These are phyloP conservation scores for Sterna hirundo DNA, from an alignment of 2,113 vertebrate species.

Conservation along the genomic window DNA sequence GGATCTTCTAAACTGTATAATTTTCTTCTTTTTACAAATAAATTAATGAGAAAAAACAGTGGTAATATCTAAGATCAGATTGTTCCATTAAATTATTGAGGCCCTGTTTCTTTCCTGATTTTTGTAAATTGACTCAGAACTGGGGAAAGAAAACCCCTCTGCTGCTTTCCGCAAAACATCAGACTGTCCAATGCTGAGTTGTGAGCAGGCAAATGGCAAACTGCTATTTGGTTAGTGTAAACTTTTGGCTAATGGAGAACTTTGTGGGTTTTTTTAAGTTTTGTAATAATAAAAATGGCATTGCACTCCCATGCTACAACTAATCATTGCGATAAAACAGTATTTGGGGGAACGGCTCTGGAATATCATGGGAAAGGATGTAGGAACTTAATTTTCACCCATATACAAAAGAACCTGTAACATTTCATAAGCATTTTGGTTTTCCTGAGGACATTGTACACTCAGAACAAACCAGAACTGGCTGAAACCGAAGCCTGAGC, in stretches of 20 bases:
- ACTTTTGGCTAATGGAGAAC: background rate
- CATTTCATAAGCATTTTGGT: background rate
- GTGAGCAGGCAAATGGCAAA: background rate
- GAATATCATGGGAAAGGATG: background rate
- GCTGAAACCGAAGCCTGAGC: background rate
- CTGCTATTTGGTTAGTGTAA: background rate
- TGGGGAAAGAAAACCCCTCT: background rate
- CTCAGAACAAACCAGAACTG: background rate
- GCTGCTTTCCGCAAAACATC: background rate
- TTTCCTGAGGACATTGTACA: background rate
- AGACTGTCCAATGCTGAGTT: background rate
- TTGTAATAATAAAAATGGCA: background rate
- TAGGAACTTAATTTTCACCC: background rate
- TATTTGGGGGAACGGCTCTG: background rate
- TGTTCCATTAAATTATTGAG: background rate
- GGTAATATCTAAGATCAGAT: background rate
- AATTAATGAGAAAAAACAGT: background rate
- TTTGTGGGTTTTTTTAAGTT: background rate
- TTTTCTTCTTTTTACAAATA: background rate
- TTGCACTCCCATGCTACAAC: background rate
- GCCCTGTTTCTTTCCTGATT: background rate
- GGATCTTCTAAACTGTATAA: background rate
- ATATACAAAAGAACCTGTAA: background rate
- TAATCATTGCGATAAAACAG: background rate
- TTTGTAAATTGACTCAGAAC: background rate